Percentiles rank a stretch among this genome's conserved stretches.
phyloP scores from a whole-genome alignment of 1,140 invertebrate species.

The Trachymyrmex cornetzi region DNA sequence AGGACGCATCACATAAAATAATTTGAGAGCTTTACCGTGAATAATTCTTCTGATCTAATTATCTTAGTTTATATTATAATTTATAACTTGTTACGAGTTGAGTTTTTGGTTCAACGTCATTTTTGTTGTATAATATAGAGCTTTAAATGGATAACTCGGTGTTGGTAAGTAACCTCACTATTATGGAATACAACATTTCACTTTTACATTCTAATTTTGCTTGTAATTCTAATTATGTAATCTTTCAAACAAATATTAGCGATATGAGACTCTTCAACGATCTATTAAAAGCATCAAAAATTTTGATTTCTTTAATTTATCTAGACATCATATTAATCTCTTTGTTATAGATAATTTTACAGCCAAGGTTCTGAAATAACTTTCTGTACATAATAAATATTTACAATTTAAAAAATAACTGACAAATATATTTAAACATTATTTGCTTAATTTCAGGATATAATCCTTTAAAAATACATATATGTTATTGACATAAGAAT shows the following conservation, averaged over 20 bases:
- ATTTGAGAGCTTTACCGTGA: background rate
- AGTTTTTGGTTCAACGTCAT: background rate
- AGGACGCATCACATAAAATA: too few species aligned
- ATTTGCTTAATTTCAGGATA: slow-evolving; percentile 6
- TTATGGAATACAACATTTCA: too few species aligned
- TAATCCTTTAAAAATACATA: background rate
- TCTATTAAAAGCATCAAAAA: background rate
- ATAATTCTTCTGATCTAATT: background rate
- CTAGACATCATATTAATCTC: background rate
- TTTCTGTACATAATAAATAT: background rate
- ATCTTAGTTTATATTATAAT: background rate
- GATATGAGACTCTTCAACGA: background rate
- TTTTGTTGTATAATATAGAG: background rate
- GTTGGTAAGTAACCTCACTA: background rate
- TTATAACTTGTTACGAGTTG: background rate
- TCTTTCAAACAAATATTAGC: background rate
- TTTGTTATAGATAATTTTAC: background rate
- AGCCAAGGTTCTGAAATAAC: background rate
- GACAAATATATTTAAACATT: background rate
- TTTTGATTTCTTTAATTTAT: background rate
- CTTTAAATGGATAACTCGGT: background rate
- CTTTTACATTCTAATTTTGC: background rate
- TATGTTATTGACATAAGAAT: background rate
- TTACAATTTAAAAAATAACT: background rate
- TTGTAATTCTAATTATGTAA: background rate